Conservation (phyloP, 2,113 vertebrate genomes). For the Bettongia penicillata region DNA sequence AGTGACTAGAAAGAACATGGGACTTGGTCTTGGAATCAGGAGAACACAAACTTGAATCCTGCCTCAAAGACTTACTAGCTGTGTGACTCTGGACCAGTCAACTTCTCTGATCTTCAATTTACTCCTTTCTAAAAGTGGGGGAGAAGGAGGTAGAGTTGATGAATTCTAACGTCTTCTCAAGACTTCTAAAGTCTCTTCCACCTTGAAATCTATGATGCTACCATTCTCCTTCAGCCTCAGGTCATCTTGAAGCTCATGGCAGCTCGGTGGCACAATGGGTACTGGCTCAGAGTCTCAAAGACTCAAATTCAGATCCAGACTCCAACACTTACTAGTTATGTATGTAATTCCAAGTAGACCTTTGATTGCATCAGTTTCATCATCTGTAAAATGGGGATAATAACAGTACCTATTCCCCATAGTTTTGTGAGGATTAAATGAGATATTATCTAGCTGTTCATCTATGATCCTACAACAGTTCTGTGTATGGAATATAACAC, state of each 20-base stretch:
- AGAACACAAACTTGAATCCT: neutral
- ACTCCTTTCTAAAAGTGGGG: neutral
- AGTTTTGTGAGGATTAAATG: neutral
- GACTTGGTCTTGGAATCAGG: neutral
- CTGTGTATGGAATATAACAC: neutral
- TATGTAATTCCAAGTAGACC: neutral
- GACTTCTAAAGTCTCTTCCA: neutral
- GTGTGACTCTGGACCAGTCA: neutral
- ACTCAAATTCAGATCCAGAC: neutral
- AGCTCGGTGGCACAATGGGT: neutral
- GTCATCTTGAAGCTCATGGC: neutral
- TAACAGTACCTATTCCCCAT: neutral
- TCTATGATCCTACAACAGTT: neutral
- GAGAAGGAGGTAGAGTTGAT: neutral
- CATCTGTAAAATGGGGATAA: neutral
- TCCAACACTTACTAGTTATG: neutral
- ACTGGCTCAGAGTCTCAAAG: neutral
- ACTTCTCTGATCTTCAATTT: neutral
- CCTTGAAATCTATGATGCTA: neutral
- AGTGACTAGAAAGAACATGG: neutral
- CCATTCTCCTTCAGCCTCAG: neutral
- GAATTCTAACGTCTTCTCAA: neutral
- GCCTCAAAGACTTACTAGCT: neutral
- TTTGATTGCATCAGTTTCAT: neutral
- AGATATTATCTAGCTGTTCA: neutral